These are phyloP conservation scores for Cebus imitator DNA, from an alignment of 2,113 vertebrate species.

Conservation along the genomic window DNA sequence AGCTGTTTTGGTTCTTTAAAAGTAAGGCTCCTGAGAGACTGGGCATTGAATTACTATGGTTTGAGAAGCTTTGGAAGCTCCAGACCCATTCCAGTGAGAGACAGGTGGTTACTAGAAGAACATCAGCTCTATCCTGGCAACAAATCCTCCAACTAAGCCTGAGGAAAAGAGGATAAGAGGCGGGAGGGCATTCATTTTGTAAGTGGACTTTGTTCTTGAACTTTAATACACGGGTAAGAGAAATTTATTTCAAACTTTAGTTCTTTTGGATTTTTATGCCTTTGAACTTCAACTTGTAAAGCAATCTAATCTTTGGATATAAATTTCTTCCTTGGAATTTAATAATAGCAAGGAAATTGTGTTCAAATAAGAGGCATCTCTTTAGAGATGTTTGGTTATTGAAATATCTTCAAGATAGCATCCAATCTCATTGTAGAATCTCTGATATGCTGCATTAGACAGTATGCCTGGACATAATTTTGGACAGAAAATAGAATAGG, in stretches of 20 bases:
- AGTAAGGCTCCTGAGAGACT: not conserved
- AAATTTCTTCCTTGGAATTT: constrained; percentile 25
- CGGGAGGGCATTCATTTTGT: not conserved
- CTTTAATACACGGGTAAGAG: not conserved
- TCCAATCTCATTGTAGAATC: not conserved
- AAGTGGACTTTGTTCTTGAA: not conserved
- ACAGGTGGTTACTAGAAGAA: not conserved
- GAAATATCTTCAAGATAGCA: not conserved
- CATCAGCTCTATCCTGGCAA: not conserved
- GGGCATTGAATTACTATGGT: not conserved
- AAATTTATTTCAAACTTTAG: constrained; percentile 5
- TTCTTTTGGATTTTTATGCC: not conserved
- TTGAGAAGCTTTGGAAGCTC: not conserved
- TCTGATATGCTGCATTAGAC: not conserved
- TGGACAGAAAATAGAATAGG: not conserved
- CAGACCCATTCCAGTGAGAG: not conserved
- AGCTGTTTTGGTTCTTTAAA: not conserved
- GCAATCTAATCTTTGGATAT: not conserved
- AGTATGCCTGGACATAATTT: not conserved
- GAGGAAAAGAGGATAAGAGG: not conserved
- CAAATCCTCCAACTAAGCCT: not conserved
- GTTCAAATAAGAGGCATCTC: not conserved
- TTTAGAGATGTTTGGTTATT: not conserved
- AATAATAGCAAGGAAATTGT: not conserved
- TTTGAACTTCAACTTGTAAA: not conserved